Evolutionary conservation across 2,113 vertebrate genomes (phyloP).

Genomic region (Nothobranchius kuhntae): DNA sequence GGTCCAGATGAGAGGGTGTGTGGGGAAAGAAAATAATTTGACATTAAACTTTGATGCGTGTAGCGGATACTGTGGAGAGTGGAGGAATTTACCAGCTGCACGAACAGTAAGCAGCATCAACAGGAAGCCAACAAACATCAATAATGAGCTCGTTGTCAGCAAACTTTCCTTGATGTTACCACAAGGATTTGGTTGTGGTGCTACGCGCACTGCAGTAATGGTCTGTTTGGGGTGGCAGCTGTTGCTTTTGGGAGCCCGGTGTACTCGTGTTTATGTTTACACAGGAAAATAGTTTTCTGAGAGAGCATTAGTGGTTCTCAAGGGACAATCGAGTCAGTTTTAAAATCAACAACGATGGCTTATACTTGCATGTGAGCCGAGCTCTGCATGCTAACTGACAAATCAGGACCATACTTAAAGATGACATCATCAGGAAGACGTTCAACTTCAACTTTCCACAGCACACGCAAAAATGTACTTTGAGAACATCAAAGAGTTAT

Average conservation of each 20-base stretch:
- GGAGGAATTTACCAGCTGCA: constrained; percentile 2
- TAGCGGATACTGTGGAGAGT: constrained; percentile 11
- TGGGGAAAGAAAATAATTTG: constrained; percentile 7
- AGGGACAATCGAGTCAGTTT: neutral
- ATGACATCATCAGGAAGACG: too few relatives aligned
- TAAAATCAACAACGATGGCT: constrained; percentile 1
- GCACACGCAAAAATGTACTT: too few relatives aligned
- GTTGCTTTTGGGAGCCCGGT: constrained; percentile 29
- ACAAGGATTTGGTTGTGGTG: constrained; percentile 50
- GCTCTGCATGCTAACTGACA: neutral
- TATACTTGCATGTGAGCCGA: neutral
- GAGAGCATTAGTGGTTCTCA: neutral
- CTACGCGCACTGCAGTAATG: constrained; percentile 47
- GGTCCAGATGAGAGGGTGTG: neutral
- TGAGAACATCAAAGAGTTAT: too few relatives aligned
- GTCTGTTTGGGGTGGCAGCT: constrained; percentile 51
- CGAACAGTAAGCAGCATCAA: constrained; percentile 27
- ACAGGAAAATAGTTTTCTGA: constrained; percentile 2
- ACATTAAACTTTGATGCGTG: constrained; percentile 27
- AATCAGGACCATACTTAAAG: too few relatives aligned
- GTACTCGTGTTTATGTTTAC: neutral
- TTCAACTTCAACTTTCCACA: neutral
- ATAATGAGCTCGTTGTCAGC: constrained; percentile 57
- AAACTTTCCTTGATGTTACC: constrained; percentile 62
- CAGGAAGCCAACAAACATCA: constrained; percentile 44